Base-by-base conservation (phyloP, 2,888 invertebrate genomes). In the Chrysotoxum bicinctum region DNA sequence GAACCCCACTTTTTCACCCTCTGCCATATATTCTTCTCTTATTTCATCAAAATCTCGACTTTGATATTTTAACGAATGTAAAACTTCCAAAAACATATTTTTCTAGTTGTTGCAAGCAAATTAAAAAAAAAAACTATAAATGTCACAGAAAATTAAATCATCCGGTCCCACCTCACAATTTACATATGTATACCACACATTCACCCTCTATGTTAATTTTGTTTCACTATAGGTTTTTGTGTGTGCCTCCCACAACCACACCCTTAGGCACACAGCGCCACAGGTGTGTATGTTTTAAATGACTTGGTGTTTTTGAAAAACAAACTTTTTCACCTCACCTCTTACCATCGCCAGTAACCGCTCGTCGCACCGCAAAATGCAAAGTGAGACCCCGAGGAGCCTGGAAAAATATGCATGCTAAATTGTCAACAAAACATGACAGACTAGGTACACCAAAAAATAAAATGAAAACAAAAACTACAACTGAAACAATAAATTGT, bases 401-500 rank as follows among this genome's bases (percentile, higher is more conserved):
- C 35, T 66, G 35, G 9, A 14, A 66, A 66, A 66, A 66, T 50
- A 50, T 66, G 50, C 66, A 62, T 68, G 60, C 26, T 40, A 54
- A 56, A 54, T 48, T 81, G 75, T 76, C 75, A 81, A 66, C 52
- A 70, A 50, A 76, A 69, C 66, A 66, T 45, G 50, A 76, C 68
- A 62, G 35, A 76, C 58, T n/a, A n/a, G n/a, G n/a, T 21, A 58
- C 21, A 72, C 19, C 2, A 26, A 2, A 62, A n/a, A 43, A 62
- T 3, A 23, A 60, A 1, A n/a, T 40, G 1, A 40, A 21, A 66
- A 21, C 66, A 21, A 64, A 19, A 64, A 30, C 48, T 30, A 26
- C 52, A 66, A 62, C 62, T 73, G 70, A 60, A 62, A 79, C 69
- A 84, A 84, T 70, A 84, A 79, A 84, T 84, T 84, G 79, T 80